Evolutionary conservation across 2,797 vertebrate species (phyloP).

Genomic region (Clamator glandarius): DNA sequence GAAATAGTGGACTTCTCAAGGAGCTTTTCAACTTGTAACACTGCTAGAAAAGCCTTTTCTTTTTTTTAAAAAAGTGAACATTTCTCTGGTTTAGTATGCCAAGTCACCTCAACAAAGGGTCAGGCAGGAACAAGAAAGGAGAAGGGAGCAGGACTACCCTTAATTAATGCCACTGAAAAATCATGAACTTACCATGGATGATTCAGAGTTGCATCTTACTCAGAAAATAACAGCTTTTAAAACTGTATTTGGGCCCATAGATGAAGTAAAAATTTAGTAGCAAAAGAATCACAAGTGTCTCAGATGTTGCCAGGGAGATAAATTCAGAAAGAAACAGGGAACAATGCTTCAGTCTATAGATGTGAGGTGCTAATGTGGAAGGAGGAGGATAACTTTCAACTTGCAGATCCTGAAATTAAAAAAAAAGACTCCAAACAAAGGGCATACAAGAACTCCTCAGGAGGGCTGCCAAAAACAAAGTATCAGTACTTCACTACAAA

Average conservation of each 20-base stretch:
- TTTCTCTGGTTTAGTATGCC: neutral
- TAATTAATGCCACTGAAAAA: neutral
- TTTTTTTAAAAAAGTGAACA: neutral
- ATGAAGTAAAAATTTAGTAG: slow-evolving; percentile 11
- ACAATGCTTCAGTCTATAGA: slow-evolving; percentile 37
- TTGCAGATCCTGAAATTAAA: neutral
- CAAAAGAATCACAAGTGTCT: neutral
- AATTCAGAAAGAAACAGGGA: slow-evolving; percentile 47
- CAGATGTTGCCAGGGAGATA: slow-evolving; percentile 43
- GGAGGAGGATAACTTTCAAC: slow-evolving; percentile 16
- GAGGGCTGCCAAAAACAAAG: neutral
- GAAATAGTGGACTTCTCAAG: neutral
- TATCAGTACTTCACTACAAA: neutral
- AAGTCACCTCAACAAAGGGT: neutral
- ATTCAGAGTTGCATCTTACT: neutral
- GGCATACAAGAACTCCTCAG: neutral
- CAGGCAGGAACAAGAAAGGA: slow-evolving; percentile 16
- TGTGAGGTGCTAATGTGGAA: slow-evolving; percentile 35
- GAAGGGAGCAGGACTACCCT: neutral
- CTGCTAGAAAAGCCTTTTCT: neutral
- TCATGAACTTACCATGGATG: neutral
- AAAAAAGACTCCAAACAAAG: slow-evolving; percentile 29
- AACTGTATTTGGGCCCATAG: neutral
- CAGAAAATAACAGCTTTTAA: neutral
- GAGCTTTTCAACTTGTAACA: neutral